phyloP scores from a whole-genome alignment of 1,140 invertebrate genomes.

The Phocides pigmalion region DNA sequence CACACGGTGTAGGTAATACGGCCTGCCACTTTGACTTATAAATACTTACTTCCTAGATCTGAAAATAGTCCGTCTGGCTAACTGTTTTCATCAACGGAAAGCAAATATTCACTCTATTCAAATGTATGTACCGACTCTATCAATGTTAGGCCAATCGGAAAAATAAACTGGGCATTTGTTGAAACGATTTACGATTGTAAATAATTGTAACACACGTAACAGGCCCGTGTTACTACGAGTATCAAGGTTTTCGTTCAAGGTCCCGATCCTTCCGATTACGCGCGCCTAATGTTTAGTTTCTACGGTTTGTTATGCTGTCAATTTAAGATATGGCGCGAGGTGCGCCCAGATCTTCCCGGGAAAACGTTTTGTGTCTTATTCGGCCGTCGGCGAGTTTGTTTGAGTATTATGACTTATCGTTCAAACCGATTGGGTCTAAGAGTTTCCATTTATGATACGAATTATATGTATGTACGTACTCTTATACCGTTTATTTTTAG shows the following conservation, averaged over 20 bases:
- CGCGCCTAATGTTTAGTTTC: slow-evolving; percentile 15
- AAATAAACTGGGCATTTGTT: slow-evolving; percentile 62
- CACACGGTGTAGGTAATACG: slow-evolving; percentile 2
- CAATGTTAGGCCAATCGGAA: slow-evolving; percentile 58
- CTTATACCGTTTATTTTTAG: too few relatives aligned
- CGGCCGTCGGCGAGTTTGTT: background rate
- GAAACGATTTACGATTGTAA: slow-evolving; percentile 65
- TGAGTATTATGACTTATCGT: background rate
- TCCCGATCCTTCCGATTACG: slow-evolving; percentile 20
- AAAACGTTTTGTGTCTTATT: slow-evolving; percentile 2
- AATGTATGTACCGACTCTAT: slow-evolving; percentile 44
- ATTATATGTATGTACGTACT: too few relatives aligned
- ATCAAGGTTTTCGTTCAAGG: slow-evolving; percentile 52
- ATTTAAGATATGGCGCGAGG: slow-evolving; percentile 23
- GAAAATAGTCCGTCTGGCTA: slow-evolving; percentile 42
- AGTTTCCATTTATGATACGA: background rate
- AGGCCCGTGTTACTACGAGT: slow-evolving; percentile 38
- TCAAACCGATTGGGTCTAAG: background rate
- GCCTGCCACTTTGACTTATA: slow-evolving; percentile 22
- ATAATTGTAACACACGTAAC: slow-evolving; percentile 59
- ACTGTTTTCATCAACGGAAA: slow-evolving; percentile 48
- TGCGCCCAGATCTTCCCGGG: background rate
- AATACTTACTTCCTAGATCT: slow-evolving; percentile 33
- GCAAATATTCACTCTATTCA: slow-evolving; percentile 49
- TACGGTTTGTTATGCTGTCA: slow-evolving; percentile 22